phyloP scores from a whole-genome alignment of 2,797 vertebrate species.

The Danio jaintianensis region DNA sequence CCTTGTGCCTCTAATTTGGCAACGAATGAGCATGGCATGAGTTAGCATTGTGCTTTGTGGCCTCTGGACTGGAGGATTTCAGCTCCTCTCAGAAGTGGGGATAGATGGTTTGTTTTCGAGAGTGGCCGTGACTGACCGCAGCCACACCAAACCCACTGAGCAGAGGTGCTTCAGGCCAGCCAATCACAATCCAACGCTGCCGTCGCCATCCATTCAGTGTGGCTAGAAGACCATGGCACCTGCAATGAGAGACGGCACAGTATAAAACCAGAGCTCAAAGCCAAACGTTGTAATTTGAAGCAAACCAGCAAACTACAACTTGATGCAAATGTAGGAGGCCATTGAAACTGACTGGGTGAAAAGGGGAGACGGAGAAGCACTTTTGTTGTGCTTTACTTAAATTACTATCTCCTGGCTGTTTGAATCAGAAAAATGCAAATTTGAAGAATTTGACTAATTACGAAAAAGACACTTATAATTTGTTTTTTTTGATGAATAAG shows the following conservation, averaged over 20 bases:
- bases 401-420: neutral
- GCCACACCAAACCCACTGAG: conserved; percentile 27
- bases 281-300: conserved; percentile 29
- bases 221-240: conserved; percentile 35
- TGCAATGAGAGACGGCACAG: conserved; percentile 41
- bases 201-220: conserved; percentile 28
- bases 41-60: conserved; percentile 32
- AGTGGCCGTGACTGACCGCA: conserved; percentile 28
- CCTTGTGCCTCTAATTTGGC: conserved; percentile 46
- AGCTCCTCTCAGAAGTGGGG: conserved; percentile 34
- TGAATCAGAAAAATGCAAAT: too few relatives aligned
- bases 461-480: too few relatives aligned
- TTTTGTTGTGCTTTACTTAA: neutral
- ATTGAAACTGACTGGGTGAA: neutral
- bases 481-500: too few relatives aligned
- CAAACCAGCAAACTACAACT: neutral
- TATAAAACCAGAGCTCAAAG: conserved; percentile 30
- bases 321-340: neutral
- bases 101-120: conserved; percentile 38
- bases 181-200: conserved; percentile 42
- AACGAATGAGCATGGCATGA: conserved; percentile 30
- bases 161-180: conserved; percentile 29
- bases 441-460: too few relatives aligned
- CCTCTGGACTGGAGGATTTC: neutral
- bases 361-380: neutral